These are phyloP conservation scores for Microchirus variegatus DNA, from an alignment of 2,797 vertebrate genomes.

Conservation along the genomic window DNA sequence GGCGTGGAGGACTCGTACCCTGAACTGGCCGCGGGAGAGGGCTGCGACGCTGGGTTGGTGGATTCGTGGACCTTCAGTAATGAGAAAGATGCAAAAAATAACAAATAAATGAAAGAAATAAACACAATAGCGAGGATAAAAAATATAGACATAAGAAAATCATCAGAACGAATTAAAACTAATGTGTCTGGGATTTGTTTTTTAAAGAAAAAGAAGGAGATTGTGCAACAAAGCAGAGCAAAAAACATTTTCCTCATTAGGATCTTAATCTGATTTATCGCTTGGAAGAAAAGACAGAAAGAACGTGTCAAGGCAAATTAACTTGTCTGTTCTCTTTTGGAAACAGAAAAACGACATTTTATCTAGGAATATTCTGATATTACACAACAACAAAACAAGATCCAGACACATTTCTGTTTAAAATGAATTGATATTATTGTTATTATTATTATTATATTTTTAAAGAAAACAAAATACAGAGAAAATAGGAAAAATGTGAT, in stretches of 20 bases:
- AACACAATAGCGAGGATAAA: not conserved
- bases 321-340: conserved; percentile 31
- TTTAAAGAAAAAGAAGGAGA: not conserved
- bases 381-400: not conserved
- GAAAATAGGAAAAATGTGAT: not conserved
- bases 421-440: too few relatives aligned
- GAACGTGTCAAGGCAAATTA: conserved; percentile 50
- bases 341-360: not conserved
- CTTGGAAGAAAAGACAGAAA: conserved; percentile 50
- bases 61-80: conserved; percentile 93
- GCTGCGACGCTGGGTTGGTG: conserved; percentile 91
- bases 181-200: conserved; percentile 10
- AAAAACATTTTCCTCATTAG: conserved; percentile 46
- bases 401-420: too few relatives aligned
- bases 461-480: too few relatives aligned
- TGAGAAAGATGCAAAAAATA: not conserved
- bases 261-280: conserved; percentile 64
- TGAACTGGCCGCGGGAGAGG: conserved; percentile 97
- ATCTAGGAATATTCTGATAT: too few relatives aligned
- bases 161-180: conserved; percentile 30
- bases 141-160: conserved; percentile 7
- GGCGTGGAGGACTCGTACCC: conserved; percentile 99
- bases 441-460: too few relatives aligned
- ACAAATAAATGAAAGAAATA: too few relatives aligned
- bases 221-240: conserved; percentile 28